phyloP scores from a whole-genome alignment of 1,140 invertebrate species.

The Megathymus violae region DNA sequence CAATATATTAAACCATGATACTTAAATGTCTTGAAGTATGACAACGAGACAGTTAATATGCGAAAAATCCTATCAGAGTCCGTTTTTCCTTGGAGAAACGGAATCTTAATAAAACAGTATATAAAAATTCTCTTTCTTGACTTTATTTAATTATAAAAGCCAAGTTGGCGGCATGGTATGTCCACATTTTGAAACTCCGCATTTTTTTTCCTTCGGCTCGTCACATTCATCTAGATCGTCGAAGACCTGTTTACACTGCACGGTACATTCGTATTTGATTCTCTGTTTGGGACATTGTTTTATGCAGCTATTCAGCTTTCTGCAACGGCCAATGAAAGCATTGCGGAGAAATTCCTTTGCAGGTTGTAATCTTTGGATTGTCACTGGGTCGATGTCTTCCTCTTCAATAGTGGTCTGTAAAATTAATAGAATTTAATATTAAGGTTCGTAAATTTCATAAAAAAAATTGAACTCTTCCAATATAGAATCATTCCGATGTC shows the following conservation, averaged over 20 bases:
- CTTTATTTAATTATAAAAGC: conserved; percentile 33
- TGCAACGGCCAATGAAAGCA: conserved; percentile 44
- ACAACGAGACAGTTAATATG: too few relatives aligned
- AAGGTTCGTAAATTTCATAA: too few relatives aligned
- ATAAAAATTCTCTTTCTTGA: background rate
- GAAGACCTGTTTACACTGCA: conserved; percentile 44
- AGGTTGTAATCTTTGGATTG: conserved; percentile 32
- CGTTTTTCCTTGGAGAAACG: too few relatives aligned
- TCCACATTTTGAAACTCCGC: conserved; percentile 42
- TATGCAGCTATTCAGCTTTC: conserved; percentile 40
- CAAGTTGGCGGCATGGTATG: conserved; percentile 55
- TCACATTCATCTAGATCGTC: conserved; percentile 48
- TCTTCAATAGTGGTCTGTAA: conserved; percentile 44
- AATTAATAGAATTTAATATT: background rate
- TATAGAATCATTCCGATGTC: too few relatives aligned
- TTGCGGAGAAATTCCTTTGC: conserved; percentile 44
- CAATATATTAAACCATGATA: too few relatives aligned
- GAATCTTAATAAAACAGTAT: too few relatives aligned
- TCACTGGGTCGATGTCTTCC: conserved; percentile 36
- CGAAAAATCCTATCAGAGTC: too few relatives aligned
- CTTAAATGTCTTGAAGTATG: too few relatives aligned
- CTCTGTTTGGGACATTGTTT: conserved; percentile 38
- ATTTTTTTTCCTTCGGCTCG: conserved; percentile 31
- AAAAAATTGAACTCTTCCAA: too few relatives aligned
- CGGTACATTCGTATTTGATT: conserved; percentile 32